Percentiles rank a stretch among this genome's conserved stretches.
These are phyloP conservation scores for Ceyx margarethae DNA, from an alignment of 2,113 vertebrate genomes.

Conservation along the genomic window DNA sequence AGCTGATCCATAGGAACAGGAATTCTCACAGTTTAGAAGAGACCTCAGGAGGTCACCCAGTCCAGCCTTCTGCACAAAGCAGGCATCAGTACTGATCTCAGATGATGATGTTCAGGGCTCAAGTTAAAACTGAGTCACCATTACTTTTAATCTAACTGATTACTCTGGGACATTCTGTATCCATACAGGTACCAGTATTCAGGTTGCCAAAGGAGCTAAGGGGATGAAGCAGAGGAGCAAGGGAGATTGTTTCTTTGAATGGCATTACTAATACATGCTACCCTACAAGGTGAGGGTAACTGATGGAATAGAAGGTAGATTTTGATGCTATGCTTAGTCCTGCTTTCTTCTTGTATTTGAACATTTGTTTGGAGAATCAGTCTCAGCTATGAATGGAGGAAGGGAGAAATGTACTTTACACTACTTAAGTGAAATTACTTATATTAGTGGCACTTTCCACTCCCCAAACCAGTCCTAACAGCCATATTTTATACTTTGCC, in stretches of 20 bases:
- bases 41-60: neutral
- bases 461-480: neutral
- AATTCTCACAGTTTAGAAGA: neutral
- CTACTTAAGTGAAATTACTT: neutral
- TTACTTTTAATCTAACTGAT: neutral
- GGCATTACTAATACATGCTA: neutral
- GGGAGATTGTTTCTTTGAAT: neutral
- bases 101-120: neutral
- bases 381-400: neutral
- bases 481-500: neutral
- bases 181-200: neutral
- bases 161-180: neutral
- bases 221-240: neutral
- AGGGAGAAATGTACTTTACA: neutral
- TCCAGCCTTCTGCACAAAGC: neutral
- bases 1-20: neutral
- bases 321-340: neutral
- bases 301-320: neutral
- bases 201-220: neutral
- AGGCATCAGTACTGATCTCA: neutral
- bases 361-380: neutral
- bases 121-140: neutral
- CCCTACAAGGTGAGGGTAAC: neutral
- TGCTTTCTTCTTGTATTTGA: neutral
- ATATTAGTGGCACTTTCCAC: neutral